A percentile compares a stretch with the other conserved stretches of the same genome.
Conservation (phyloP, 2,797 vertebrate species). For the Chloroceryle amazona region DNA sequence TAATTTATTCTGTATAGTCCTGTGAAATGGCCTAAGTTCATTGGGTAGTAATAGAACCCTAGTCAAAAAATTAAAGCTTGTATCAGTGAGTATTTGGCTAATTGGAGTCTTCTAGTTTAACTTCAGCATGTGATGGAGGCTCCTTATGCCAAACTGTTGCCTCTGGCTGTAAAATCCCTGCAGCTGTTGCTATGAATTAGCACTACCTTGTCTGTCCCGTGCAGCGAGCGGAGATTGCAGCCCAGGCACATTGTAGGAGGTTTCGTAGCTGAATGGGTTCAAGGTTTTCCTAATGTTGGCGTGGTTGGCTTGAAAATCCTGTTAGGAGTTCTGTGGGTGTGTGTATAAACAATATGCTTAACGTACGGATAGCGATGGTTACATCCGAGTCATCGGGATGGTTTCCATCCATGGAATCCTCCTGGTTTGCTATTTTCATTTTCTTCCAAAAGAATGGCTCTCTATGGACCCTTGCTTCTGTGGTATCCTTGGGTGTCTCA, state of each 20-base stretch:
- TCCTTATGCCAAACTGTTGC: not conserved
- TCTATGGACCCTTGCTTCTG: not conserved
- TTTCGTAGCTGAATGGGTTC: not conserved
- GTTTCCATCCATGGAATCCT: accelerated
- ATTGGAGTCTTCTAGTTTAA: not conserved
- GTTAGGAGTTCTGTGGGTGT: accelerated
- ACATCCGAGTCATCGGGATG: not conserved
- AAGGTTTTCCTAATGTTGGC: not conserved
- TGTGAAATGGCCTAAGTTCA: not conserved
- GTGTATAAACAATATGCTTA: not conserved
- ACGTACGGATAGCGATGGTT: accelerated
- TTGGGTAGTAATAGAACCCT: not conserved
- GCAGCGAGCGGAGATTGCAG: not conserved
- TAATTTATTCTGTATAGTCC: not conserved
- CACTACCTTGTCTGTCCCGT: not conserved
- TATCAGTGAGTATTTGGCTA: not conserved
- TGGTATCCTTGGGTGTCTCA: not conserved
- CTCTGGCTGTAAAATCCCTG: not conserved
- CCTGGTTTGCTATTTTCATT: not conserved
- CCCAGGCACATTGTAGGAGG: not conserved
- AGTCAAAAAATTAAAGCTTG: not conserved
- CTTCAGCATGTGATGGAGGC: not conserved
- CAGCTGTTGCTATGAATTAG: conserved; percentile 12
- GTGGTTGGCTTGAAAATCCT: not conserved
- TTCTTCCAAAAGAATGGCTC: not conserved